phyloP scores from a whole-genome alignment of 2,113 vertebrate genomes.

The Manacus vitellinus region DNA sequence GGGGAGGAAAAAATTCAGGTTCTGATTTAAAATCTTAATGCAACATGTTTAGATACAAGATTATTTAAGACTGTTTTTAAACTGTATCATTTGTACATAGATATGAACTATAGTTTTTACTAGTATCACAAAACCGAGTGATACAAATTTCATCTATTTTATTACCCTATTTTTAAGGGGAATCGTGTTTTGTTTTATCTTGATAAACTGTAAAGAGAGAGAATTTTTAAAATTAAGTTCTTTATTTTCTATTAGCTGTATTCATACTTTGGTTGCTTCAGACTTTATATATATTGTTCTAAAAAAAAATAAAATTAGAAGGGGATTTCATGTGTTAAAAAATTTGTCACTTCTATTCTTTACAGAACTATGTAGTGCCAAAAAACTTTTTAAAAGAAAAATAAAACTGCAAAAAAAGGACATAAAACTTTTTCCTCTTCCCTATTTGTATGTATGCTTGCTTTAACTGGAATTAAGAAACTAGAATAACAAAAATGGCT shows the following conservation, averaged over 20 bases:
- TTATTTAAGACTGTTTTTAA: constrained; percentile 90
- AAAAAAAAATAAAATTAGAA: constrained; percentile 86
- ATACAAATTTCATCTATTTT: constrained; percentile 99
- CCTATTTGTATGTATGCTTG: constrained; percentile 39
- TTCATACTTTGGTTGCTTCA: constrained; percentile 95
- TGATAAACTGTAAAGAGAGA: constrained; percentile 91
- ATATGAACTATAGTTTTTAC: constrained; percentile 92
- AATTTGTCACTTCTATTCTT: constrained; percentile 86
- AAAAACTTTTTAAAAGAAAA: constrained; percentile 83
- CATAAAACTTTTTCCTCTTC: constrained; percentile 57
- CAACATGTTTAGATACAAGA: constrained; percentile 78
- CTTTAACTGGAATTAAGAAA: constrained; percentile 29
- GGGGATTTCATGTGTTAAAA: constrained; percentile 88
- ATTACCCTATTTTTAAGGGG: constrained; percentile 99
- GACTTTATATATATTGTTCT: constrained; percentile 89
- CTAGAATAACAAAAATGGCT: background rate
- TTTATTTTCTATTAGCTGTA: constrained; percentile 99
- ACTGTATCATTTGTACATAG: constrained; percentile 98
- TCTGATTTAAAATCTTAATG: constrained; percentile 79
- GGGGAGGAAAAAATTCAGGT: constrained; percentile 75
- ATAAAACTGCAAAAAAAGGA: constrained; percentile 74
- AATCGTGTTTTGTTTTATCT: constrained; percentile 95
- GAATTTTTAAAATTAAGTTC: constrained; percentile 90
- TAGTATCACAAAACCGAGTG: constrained; percentile 94
- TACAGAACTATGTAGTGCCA: constrained; percentile 92